Percentiles rank a stretch among this genome's conserved stretches.
These are phyloP conservation scores for Typhlomys cinereus DNA, from an alignment of 2,113 vertebrate species.

Conservation along the genomic window DNA sequence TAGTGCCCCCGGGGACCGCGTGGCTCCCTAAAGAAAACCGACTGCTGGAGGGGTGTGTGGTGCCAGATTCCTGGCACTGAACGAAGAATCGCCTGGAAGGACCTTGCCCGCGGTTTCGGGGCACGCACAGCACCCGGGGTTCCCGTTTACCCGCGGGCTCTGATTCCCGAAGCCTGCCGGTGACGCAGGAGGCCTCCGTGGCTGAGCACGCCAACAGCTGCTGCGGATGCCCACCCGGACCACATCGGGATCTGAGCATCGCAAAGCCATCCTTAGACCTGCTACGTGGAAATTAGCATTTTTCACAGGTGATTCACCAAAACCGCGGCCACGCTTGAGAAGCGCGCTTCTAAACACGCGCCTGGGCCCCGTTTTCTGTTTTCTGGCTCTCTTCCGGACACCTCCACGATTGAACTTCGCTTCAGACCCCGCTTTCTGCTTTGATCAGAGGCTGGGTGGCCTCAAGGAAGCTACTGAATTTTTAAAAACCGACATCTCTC, in stretches of 20 bases:
- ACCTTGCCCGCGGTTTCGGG: neutral
- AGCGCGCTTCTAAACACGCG: neutral
- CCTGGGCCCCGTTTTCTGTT: constrained; percentile 15
- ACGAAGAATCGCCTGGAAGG: neutral
- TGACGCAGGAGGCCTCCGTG: neutral
- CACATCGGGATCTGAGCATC: neutral
- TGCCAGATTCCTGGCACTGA: neutral
- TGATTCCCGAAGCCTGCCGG: neutral
- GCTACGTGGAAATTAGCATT: constrained; percentile 14
- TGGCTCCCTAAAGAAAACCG: constrained; percentile 17
- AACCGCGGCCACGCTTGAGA: neutral
- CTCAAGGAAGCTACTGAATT: neutral
- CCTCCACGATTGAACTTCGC: neutral
- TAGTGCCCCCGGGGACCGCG: neutral
- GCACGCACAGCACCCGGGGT: neutral
- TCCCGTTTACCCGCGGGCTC: constrained; percentile 5
- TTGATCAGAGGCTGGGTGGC: neutral
- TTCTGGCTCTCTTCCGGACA: neutral
- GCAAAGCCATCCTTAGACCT: neutral
- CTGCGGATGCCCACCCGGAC: neutral
- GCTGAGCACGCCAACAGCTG: neutral
- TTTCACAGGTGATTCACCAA: neutral
- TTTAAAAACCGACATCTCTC: neutral
- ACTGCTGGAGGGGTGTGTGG: neutral
- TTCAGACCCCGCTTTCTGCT: constrained; percentile 10